These are phyloP conservation scores for Cyprinus carpio DNA, from an alignment of 2,113 vertebrate genomes.

Conservation along the genomic window DNA sequence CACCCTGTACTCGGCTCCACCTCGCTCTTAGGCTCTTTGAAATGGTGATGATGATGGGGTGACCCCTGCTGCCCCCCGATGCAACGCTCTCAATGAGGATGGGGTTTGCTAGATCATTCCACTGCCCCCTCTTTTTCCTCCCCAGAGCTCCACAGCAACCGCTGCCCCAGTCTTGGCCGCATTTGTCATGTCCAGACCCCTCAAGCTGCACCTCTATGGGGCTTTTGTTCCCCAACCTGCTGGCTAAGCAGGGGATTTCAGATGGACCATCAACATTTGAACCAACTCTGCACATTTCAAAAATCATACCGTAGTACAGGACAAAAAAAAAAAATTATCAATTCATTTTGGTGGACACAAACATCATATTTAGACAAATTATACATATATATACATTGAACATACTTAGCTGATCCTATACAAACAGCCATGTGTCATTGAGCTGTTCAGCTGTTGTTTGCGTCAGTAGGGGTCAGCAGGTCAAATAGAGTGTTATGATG, in stretches of 20 bases:
- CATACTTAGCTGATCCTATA: not conserved
- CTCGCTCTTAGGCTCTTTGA: conserved; percentile 43
- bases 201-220: conserved; percentile 47
- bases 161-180: conserved; percentile 1
- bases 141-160: conserved; percentile 35
- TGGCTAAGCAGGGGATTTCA: conserved; percentile 47
- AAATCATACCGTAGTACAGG: not conserved
- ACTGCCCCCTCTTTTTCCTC: conserved; percentile 35
- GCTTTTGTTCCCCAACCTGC: conserved; percentile 55
- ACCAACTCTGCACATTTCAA: conserved; percentile 40
- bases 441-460: conserved; percentile 24
- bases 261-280: conserved; percentile 50
- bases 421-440: conserved; percentile 19
- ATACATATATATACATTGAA: not conserved
- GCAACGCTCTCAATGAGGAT: conserved; percentile 26
- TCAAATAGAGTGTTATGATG: conserved; percentile 41
- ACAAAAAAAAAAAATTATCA: no score
- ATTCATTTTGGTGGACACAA: not conserved
- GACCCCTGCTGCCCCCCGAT: conserved; percentile 34
- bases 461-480: conserved; percentile 37
- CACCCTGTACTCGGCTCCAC: conserved; percentile 9
- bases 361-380: not conserved
- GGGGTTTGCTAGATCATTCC: conserved; percentile 42
- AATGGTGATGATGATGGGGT: conserved; percentile 56
- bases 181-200: conserved; percentile 52